Conservation (phyloP, 2,888 invertebrate genomes). For the Sminthurinus aureus region DNA sequence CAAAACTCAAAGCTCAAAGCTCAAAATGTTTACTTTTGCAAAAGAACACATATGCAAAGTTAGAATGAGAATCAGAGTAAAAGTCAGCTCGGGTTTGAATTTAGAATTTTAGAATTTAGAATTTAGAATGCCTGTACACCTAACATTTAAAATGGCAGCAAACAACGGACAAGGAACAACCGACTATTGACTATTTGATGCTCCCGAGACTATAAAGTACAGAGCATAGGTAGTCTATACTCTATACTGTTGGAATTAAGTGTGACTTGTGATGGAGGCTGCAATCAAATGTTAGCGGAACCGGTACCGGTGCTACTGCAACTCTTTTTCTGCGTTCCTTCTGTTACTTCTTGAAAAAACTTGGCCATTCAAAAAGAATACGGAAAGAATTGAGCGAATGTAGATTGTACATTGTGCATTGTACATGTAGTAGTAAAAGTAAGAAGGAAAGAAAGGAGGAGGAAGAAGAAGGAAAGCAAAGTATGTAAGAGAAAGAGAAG, state of each 20-base stretch:
- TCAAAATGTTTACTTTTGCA: constrained; percentile 33
- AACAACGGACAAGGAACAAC: neutral
- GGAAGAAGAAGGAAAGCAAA: neutral
- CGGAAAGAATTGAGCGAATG: too few species aligned
- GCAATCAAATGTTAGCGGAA: neutral
- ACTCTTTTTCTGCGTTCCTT: neutral
- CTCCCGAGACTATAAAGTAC: too few species aligned
- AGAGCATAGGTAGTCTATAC: too few species aligned
- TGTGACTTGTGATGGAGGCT: too few species aligned
- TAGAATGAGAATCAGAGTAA: constrained; percentile 1
- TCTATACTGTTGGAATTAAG: too few species aligned
- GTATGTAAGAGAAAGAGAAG: neutral
- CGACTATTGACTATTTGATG: too few species aligned
- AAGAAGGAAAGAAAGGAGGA: neutral
- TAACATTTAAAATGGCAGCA: neutral
- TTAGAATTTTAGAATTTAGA: too few species aligned
- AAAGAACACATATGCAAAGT: constrained; percentile 30
- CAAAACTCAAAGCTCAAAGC: neutral
- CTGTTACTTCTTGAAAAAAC: neutral
- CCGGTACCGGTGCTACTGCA: neutral
- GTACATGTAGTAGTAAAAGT: too few species aligned
- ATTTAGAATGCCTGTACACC: neutral
- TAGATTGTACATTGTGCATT: too few species aligned
- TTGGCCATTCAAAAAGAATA: neutral
- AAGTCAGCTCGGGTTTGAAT: neutral